Base-by-base conservation (phyloP, 2,113 vertebrate genomes). In the Lagopus muta region DNA sequence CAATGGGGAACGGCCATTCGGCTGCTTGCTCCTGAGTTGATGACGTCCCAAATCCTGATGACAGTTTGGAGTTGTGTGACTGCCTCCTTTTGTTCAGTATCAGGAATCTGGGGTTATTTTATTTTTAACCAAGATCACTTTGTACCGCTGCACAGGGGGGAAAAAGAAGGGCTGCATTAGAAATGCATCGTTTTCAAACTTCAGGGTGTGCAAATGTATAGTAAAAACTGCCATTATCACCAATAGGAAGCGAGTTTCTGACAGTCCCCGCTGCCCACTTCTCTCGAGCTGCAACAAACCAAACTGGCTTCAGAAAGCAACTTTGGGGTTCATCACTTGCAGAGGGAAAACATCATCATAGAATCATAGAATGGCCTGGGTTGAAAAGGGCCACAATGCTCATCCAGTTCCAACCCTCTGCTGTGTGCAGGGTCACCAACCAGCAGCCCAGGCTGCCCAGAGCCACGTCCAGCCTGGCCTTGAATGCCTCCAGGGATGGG, bases 1-100 rank as follows among this genome's bases (percentile, higher is more conserved):
- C 52, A 65, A 14, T 2, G 11, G 27, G 47, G 47, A 47, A 60
- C 50, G 0, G 2, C 21, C 19, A 2, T 1, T 24, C 73, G 20
- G 54, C 54, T 8, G 8, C 40, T 75, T 58, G 19, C 28, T 19
- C 22, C 7, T 50, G 47, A 52, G 55, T 0, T 11, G 42, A 10
- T 15, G 57, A 43, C 80, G 72, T 55, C 48, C 64, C 52, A 75
- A 82, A 28, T 8, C 65, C 62, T 4, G 71, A 40, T 45, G 0
- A 43, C 2, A 8, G 0, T 27, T n/a, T 60, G 11, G 30, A 38
- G 43, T 10, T 66, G 79, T 34, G 88, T 78, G 90, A 71, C 6
- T 11, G 17, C 16, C 10, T 34, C 2, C 3, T 78, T n/a, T 8
- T 8, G n/a, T 13, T n/a, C 16, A n/a, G 34, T 38, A 61, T 24